Conservation (phyloP, 2,113 vertebrate genomes). For the Dendropsophus ebraccatus region DNA sequence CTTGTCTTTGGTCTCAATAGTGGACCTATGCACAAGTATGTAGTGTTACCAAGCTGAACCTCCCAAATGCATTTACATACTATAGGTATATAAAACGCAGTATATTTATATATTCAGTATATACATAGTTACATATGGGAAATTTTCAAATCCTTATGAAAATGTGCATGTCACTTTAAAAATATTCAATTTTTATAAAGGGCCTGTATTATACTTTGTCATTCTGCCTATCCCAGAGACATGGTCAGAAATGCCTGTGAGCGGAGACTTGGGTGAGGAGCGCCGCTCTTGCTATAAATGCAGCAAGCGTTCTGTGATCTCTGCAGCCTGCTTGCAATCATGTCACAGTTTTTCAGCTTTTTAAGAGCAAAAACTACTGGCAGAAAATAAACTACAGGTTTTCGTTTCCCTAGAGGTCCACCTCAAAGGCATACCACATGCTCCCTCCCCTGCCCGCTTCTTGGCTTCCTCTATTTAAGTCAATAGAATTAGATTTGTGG, state of each 20-base stretch:
- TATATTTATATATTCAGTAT: too few relatives aligned
- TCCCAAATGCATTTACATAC: too few relatives aligned
- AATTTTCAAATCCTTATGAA: too few relatives aligned
- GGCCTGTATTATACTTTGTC: neutral
- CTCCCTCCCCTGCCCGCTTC: neutral
- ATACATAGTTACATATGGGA: too few relatives aligned
- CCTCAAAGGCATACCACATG: constrained; percentile 25
- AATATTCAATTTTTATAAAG: neutral
- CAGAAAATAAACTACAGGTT: constrained; percentile 16
- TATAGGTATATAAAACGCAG: too few relatives aligned
- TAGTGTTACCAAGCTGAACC: too few relatives aligned
- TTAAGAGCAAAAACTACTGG: constrained; percentile 4
- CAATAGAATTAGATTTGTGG: constrained; percentile 31
- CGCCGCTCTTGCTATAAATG: neutral
- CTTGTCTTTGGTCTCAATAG: too few relatives aligned
- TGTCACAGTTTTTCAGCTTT: constrained; percentile 2
- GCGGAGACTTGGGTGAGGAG: neutral
- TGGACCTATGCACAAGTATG: too few relatives aligned
- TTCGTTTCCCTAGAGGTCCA: constrained; percentile 26
- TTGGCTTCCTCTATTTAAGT: constrained; percentile 27
- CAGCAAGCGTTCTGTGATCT: neutral
- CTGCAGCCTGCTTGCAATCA: constrained; percentile 13
- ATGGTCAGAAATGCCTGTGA: neutral
- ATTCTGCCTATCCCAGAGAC: too few relatives aligned
- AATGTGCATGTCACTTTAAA: too few relatives aligned